Conservation (phyloP, 2,797 vertebrate species). For the Squalus acanthias region DNA sequence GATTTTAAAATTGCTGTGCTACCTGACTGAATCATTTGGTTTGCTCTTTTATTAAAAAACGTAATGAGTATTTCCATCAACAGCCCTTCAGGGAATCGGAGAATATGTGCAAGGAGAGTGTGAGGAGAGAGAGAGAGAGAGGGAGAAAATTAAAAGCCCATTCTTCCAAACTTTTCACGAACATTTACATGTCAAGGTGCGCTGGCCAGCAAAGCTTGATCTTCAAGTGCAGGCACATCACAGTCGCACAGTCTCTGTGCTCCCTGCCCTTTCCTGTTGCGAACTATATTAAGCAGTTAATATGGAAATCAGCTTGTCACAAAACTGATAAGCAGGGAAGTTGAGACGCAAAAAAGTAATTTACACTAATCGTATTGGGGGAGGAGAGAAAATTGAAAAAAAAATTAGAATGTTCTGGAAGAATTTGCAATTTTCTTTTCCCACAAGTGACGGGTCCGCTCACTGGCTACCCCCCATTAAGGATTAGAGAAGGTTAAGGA, state of each 20-base stretch:
- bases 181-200: neutral
- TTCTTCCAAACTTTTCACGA: constrained; percentile 12
- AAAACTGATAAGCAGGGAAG: constrained; percentile 51
- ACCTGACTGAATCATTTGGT: constrained; percentile 27
- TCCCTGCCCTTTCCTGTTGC: constrained; percentile 43
- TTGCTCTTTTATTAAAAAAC: constrained; percentile 10
- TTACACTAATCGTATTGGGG: constrained; percentile 51
- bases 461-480: neutral
- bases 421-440: constrained; percentile 20
- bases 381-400: constrained; percentile 52
- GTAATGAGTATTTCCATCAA: constrained; percentile 30
- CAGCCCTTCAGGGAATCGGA: constrained; percentile 17
- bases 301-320: constrained; percentile 51
- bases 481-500: constrained; percentile 1
- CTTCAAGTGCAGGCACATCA: neutral
- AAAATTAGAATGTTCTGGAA: constrained; percentile 29
- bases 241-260: neutral
- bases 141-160: neutral
- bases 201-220: neutral
- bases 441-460: neutral
- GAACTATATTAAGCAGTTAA: constrained; percentile 47
- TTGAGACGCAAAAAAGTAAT: constrained; percentile 53
- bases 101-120: neutral
- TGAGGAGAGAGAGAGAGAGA: neutral
- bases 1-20: neutral